A percentile compares a stretch with the other conserved stretches of the same genome.
Conservation (phyloP, 2,888 invertebrate species). For the Leptogaster cylindrica region DNA sequence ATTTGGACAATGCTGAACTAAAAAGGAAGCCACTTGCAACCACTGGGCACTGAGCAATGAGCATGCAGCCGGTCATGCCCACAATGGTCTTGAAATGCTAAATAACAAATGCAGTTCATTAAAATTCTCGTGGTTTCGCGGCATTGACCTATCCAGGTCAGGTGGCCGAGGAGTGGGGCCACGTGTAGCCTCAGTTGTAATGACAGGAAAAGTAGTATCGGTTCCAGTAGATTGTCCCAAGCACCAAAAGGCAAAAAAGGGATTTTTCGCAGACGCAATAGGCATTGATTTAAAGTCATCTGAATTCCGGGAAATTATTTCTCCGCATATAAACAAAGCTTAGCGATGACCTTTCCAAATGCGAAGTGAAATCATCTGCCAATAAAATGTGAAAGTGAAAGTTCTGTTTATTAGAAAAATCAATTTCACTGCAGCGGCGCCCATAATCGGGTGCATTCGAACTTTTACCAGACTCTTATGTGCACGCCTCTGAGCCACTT, state of each 20-base stretch:
- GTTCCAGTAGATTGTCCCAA: constrained; percentile 14
- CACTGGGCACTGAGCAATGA: constrained; percentile 10
- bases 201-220: constrained; percentile 25
- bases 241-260: too few species aligned
- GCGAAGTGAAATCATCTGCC: constrained; percentile 17
- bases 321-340: constrained; percentile 14
- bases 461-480: constrained; percentile 4
- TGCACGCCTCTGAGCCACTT: neutral
- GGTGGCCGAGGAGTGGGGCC: neutral
- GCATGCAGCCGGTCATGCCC: constrained; percentile 19
- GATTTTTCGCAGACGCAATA: too few species aligned
- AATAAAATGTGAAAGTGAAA: constrained; percentile 36
- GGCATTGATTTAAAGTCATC: too few species aligned
- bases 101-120: constrained; percentile 4
- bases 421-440: constrained; percentile 15
- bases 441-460: neutral
- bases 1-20: neutral
- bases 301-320: too few species aligned
- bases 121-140: neutral
- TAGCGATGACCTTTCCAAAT: constrained; percentile 7
- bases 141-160: constrained; percentile 34
- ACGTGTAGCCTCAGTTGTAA: constrained; percentile 21
- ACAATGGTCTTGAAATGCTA: neutral
- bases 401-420: constrained; percentile 32
- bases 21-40: constrained; percentile 19